Evolutionary conservation across 2,888 invertebrate genomes (phyloP).

Genomic region (Fragum whitleyi): DNA sequence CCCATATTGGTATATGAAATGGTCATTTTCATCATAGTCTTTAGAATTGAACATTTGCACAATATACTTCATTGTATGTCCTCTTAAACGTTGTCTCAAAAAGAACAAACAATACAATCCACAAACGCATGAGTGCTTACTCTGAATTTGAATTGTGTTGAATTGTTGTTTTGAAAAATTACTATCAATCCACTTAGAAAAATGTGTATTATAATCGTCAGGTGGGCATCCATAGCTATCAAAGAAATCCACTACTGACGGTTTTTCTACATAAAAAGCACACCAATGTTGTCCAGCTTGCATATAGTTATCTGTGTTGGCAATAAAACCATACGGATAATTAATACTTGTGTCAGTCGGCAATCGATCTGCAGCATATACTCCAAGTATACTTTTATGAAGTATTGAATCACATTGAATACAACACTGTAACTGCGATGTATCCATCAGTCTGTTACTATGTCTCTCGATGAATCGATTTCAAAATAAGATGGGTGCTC

Average conservation of each 20-base stretch:
- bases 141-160: constrained; percentile 21
- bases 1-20: constrained; percentile 1
- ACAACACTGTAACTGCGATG: constrained; percentile 6
- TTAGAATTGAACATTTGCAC: not conserved
- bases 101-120: constrained; percentile 33
- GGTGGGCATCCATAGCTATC: constrained; percentile 17
- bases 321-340: constrained; percentile 7
- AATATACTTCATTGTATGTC: not conserved
- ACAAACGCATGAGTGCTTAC: constrained; percentile 17
- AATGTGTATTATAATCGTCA: not conserved
- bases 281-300: constrained; percentile 16
- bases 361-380: constrained; percentile 15
- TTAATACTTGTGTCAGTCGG: not conserved
- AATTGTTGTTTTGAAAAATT: not conserved
- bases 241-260: not conserved
- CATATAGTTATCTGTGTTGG: constrained; percentile 2
- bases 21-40: constrained; percentile 20
- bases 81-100: not conserved
- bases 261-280: constrained; percentile 17
- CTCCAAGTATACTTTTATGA: constrained; percentile 1
- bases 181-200: not conserved
- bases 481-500: constrained; percentile 8
- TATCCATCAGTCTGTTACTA: constrained; percentile 4
- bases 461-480: constrained; percentile 9
- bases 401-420: constrained; percentile 11